Evolutionary conservation across 2,888 invertebrate genomes (phyloP).

Genomic region (Pollenia griseotomentosa): DNA sequence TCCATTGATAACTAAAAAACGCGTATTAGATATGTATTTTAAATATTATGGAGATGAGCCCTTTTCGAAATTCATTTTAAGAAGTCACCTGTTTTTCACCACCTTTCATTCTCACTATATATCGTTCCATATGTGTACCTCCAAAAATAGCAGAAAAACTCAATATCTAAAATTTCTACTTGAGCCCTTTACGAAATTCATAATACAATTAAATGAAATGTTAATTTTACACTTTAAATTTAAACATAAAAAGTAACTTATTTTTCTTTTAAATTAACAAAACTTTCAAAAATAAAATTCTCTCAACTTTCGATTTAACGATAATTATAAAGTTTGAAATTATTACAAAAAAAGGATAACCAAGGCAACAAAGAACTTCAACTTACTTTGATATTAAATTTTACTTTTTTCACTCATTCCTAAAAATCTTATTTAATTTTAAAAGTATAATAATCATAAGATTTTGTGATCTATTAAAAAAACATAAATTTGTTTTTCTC

Average conservation of each 20-base stretch:
- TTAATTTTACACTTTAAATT: too few relatives aligned
- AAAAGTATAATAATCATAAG: slow-evolving; percentile 40
- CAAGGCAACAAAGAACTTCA: slow-evolving; percentile 51
- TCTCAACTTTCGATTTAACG: slow-evolving; percentile 15
- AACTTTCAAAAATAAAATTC: slow-evolving; percentile 30
- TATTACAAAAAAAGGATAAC: slow-evolving; percentile 16
- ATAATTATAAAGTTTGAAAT: slow-evolving; percentile 63
- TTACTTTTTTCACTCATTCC: background rate
- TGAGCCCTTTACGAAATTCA: too few relatives aligned
- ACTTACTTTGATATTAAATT: slow-evolving; percentile 20
- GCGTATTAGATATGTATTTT: too few relatives aligned
- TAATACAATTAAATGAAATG: too few relatives aligned
- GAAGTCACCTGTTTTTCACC: too few relatives aligned
- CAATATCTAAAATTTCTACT: too few relatives aligned
- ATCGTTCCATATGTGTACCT: too few relatives aligned
- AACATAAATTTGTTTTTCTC: slow-evolving; percentile 26
- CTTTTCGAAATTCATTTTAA: too few relatives aligned
- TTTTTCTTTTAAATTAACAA: slow-evolving; percentile 5
- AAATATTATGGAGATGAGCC: too few relatives aligned
- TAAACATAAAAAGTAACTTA: background rate
- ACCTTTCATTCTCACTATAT: too few relatives aligned
- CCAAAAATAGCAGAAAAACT: too few relatives aligned
- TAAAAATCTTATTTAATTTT: slow-evolving; percentile 26
- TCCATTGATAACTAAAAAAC: too few relatives aligned
- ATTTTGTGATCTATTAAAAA: slow-evolving; percentile 42